Base-by-base conservation (phyloP, 2,888 invertebrate genomes). In the Diplolepis rosae region DNA sequence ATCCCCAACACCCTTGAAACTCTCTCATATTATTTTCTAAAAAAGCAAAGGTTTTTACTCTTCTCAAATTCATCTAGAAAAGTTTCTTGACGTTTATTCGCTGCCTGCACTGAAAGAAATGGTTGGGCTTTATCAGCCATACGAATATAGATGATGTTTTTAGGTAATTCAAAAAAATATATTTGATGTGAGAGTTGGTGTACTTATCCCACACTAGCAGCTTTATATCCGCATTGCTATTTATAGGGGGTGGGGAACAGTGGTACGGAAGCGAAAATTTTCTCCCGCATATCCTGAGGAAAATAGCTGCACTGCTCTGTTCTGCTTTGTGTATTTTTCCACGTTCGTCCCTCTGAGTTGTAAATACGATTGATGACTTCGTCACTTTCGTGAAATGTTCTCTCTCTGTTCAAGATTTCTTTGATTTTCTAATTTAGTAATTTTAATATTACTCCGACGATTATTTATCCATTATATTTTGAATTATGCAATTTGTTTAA, bases 111-210 rank as follows among this genome's bases (percentile, higher is more conserved):
- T n/a, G n/a, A n/a, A n/a, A n/a, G n/a, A n/a, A n/a, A n/a, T n/a
- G n/a, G n/a, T n/a, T n/a, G 80, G 82, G 83, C 83, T 84, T 82
- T 84, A 76, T 81, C 79, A 84, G 85, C 87, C 85, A 86, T 87
- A 87, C 83, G 85, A 86, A 87, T 87, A 84, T 85, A 87, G 5
- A 86, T 84, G 85, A 86, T 88, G n/a, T n/a, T n/a, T n/a, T n/a
- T n/a, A n/a, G n/a, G n/a, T n/a, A n/a, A n/a, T n/a, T n/a, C n/a
- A n/a, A n/a, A n/a, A n/a, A n/a, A n/a, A n/a, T n/a, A 87, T 87
- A 87, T 85, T 84, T 81, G 77, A 79, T 72, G 71, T 78, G 61
- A 61, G 24, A 61, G 61, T 24, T 61, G 39, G 35, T 61, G 13
- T 11, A 39, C 74, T 72, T 78, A 79, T 76, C 77, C 76, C 75